Evolutionary conservation across 2,888 invertebrate genomes (phyloP).

Genomic region (Plusia festucae): DNA sequence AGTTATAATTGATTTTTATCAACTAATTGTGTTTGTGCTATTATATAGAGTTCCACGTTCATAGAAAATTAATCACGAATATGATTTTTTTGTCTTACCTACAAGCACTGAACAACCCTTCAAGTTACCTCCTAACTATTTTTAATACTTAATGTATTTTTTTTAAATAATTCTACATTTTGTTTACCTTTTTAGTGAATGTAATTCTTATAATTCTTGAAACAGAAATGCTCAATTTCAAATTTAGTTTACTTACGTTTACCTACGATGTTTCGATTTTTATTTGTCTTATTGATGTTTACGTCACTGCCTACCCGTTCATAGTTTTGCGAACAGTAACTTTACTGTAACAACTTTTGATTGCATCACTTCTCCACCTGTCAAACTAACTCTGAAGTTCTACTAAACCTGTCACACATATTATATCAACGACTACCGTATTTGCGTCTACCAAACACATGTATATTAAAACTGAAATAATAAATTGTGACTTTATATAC

Average conservation of each 20-base stretch:
- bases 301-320: no score
- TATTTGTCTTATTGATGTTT: no score
- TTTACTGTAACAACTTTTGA: not conserved
- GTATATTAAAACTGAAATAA: not conserved
- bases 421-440: not conserved
- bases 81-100: constrained; percentile 2
- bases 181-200: no score
- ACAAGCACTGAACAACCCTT: not conserved
- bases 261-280: no score
- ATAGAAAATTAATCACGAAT: constrained; percentile 1
- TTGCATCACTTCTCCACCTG: not conserved
- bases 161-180: no score
- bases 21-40: constrained; percentile 7
- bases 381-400: not conserved
- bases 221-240: no score
- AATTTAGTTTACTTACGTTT: no score
- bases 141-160: no score
- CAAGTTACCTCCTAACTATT: not conserved
- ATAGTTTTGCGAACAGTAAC: no score
- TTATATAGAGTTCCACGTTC: not conserved
- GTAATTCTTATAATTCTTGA: no score
- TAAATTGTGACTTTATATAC: not conserved
- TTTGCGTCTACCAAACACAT: not conserved
- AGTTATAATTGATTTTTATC: constrained; percentile 7
- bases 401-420: not conserved